Base-by-base conservation (phyloP, 2,888 invertebrate genomes). In the Oscheius sp. region DNA sequence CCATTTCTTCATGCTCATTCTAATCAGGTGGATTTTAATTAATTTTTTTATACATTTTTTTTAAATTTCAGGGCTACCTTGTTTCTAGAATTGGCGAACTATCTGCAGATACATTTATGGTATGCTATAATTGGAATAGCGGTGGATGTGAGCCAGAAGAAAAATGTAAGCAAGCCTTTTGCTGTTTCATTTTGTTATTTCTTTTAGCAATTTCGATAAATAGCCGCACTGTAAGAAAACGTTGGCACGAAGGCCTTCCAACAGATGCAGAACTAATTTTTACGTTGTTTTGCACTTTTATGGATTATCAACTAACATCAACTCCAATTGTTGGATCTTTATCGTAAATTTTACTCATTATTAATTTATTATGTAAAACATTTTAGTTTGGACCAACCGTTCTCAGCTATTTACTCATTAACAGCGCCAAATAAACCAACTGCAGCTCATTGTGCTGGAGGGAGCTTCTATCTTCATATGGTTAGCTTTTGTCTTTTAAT, bases 201-300 rank as follows among this genome's bases (percentile, higher is more conserved):
- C 8, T 15, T 48, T 4, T 48, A 48, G 48, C 23, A 15, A 48
- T 17, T 15, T 33, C 61, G 3, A 27, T 29, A 0, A 25, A 15
- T 25, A 53, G 67, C 2, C 68, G 75, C 1, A 39, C 72, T 31
- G 64, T 71, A n/a, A 70, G 73, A 0, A 65, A 74, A 1, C 65
- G 71, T 20, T 79, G 79, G 79, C 73, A 66, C 33, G 77, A 74
- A 15, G 64, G 71, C 0, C 70, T 79, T 15, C 79, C 79, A 12
- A 77, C 79, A 2, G 79, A 79, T 50, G 71, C 75, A 0, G 68
- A 67, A n/a, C 68, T 79, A 23, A 34, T 79, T n/a, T 75, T 79
- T 48, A 64, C 66, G 10, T 64, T 79, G 8, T 79, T 79, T 71
- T 61, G 66, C 20, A 65, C 71, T 23, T 79, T 77, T 53, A 79